Conservation (phyloP, 2,888 invertebrate species). For the Cantharis rufa region DNA sequence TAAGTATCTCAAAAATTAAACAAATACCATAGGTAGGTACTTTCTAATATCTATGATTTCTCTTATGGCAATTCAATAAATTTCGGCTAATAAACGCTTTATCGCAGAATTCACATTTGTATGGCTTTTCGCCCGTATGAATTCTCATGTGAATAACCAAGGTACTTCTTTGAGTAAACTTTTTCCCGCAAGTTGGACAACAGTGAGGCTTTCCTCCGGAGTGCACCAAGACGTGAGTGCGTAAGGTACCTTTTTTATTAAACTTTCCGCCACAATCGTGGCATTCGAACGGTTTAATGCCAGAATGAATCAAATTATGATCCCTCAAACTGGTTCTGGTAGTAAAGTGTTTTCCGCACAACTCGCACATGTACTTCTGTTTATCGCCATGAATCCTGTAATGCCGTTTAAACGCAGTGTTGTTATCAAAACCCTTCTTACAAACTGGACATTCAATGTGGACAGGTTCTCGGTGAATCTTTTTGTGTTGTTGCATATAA, state of each 20-base stretch:
- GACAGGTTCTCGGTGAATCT: neutral
- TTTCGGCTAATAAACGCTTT: conserved; percentile 44
- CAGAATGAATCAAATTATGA: conserved; percentile 47
- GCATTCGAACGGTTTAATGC: conserved; percentile 51
- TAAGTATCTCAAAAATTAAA: too few relatives aligned
- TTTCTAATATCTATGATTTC: neutral
- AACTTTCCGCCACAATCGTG: conserved; percentile 50
- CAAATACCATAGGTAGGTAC: too few relatives aligned
- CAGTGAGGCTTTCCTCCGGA: conserved; percentile 51
- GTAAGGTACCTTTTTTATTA: conserved; percentile 21
- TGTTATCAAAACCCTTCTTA: neutral
- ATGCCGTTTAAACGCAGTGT: neutral
- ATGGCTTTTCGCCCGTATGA: conserved; percentile 57
- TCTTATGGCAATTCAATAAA: conserved; percentile 33
- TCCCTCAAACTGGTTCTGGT: conserved; percentile 51
- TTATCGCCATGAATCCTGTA: neutral
- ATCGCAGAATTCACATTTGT: conserved; percentile 53
- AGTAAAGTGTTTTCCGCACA: conserved; percentile 57
- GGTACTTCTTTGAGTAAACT: conserved; percentile 46
- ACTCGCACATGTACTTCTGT: conserved; percentile 49
- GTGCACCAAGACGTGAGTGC: conserved; percentile 44
- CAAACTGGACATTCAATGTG: neutral
- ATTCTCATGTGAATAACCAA: conserved; percentile 56
- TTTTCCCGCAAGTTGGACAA: conserved; percentile 5
- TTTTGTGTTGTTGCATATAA: neutral